Percentiles rank a stretch among this genome's conserved stretches.
Conservation (phyloP, 2,797 vertebrate genomes). For the Hydrolagus colliei region DNA sequence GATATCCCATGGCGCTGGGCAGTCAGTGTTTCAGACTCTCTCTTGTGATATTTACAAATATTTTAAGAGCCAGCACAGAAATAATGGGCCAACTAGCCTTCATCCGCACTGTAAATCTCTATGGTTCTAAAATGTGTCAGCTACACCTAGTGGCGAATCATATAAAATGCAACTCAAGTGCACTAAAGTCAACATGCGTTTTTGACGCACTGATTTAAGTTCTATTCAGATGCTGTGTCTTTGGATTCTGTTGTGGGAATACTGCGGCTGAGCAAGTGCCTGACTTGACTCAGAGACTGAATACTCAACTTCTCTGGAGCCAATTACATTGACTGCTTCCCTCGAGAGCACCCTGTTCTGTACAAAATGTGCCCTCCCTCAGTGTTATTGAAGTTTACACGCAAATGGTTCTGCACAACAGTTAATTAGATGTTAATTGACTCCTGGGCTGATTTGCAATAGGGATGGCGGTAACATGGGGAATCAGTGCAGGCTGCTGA, state of each 20-base stretch:
- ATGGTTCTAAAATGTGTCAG: background rate
- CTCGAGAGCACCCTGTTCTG: background rate
- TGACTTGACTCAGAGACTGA: background rate
- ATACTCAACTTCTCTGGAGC: background rate
- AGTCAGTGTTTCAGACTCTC: too few relatives aligned
- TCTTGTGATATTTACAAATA: too few relatives aligned
- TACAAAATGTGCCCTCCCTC: background rate
- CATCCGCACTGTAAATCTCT: too few relatives aligned
- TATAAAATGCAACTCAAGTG: background rate
- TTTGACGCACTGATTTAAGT: too few relatives aligned
- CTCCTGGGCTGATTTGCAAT: background rate
- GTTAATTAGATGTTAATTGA: conserved; percentile 1
- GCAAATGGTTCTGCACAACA: background rate
- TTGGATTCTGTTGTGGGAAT: background rate
- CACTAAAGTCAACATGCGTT: background rate
- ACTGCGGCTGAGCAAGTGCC: background rate
- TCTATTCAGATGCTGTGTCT: too few relatives aligned
- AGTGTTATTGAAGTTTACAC: background rate
- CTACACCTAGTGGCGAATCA: conserved; percentile 3
- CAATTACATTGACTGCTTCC: conserved; percentile 9
- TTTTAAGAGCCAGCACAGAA: too few relatives aligned
- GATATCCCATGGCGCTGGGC: too few relatives aligned
- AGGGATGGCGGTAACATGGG: background rate
- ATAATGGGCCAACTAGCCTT: too few relatives aligned
- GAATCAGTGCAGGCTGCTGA: background rate